Base-by-base conservation (phyloP, 30 jellyfish, hydroid and myxozoan species). In the Pelagia noctiluca region DNA sequence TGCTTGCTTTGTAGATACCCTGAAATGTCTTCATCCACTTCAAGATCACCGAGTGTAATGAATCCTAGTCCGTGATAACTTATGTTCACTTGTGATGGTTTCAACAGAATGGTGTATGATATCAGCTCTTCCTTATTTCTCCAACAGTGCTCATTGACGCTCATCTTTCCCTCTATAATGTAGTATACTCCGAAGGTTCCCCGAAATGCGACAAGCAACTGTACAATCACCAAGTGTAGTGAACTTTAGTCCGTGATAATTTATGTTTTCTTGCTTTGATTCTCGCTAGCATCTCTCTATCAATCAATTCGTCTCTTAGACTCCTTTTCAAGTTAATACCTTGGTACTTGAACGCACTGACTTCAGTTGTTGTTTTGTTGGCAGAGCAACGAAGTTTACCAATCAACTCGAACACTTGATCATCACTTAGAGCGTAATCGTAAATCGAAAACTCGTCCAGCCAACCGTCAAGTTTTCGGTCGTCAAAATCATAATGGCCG, bases 401-500 rank as follows among this genome's bases (percentile, higher is more conserved):
- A 38, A 95, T 70, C 69, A 95, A 78, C 42, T 80, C 97, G 35
- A 86, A 84, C 33, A 90, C 91, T 75, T 95, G 97, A 19, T 95
- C 90, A 21, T 90, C 93, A 48, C 57, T 78, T 60, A 95, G 57
- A 16, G 98, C 97, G 69, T 95, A 95, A 76, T 95, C 99, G 64
- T 84, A 95, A 31, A 95, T 89, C 28, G 71, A 73, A 75, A 95
- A 95, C 85, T 95, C 99, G 48, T 95, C 99, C 13, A 95, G 38
- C 98, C 96, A 86, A 0, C 99, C 99, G 30, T 75, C 85, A 2
- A 95, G 71, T 38, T 62, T 71, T 52, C 99, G 80, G 34, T 89
- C 95, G 66, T 95, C 99, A 75, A 89, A 95, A 63, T 95, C 99
- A 68, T 95, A 95, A 57, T 85, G 82, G 18, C 99, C 99, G 18